Evolutionary conservation across 1,140 invertebrate genomes (phyloP).

Genomic region (Hyposmocoma kahamanoa): DNA sequence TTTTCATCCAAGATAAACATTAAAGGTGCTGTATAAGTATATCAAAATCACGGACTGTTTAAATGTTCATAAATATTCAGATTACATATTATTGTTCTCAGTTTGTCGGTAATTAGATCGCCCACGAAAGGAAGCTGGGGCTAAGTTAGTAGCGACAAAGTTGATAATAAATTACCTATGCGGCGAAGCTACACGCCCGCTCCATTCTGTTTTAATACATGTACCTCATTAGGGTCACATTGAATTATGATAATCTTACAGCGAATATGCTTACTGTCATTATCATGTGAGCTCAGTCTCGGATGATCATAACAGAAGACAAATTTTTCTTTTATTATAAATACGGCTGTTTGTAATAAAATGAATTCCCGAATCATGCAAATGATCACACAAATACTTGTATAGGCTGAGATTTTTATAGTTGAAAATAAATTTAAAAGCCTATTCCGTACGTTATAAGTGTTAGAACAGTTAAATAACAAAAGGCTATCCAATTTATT

Average conservation of each 20-base stretch:
- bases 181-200: constrained; percentile 20
- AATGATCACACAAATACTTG: too few species aligned
- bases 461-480: too few species aligned
- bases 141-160: constrained; percentile 59
- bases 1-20: constrained; percentile 67
- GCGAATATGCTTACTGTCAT: too few species aligned
- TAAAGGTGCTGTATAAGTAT: constrained; percentile 30
- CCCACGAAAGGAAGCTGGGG: constrained; percentile 62
- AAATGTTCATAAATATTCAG: constrained; percentile 64
- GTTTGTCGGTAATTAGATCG: constrained; percentile 71
- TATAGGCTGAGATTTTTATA: too few species aligned
- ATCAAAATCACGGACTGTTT: constrained; percentile 61
- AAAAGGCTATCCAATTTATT: too few species aligned
- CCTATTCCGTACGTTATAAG: too few species aligned
- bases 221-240: constrained; percentile 38
- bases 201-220: constrained; percentile 28
- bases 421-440: too few species aligned
- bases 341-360: too few species aligned
- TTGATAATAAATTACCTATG: constrained; percentile 55
- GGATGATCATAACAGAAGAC: too few species aligned
- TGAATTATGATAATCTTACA: constrained; percentile 25
- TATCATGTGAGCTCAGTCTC: too few species aligned
- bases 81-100: constrained; percentile 69
- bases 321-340: too few species aligned
- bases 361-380: too few species aligned